phyloP scores from a whole-genome alignment of 2,113 vertebrate species.

The Rhinogobius similis region DNA sequence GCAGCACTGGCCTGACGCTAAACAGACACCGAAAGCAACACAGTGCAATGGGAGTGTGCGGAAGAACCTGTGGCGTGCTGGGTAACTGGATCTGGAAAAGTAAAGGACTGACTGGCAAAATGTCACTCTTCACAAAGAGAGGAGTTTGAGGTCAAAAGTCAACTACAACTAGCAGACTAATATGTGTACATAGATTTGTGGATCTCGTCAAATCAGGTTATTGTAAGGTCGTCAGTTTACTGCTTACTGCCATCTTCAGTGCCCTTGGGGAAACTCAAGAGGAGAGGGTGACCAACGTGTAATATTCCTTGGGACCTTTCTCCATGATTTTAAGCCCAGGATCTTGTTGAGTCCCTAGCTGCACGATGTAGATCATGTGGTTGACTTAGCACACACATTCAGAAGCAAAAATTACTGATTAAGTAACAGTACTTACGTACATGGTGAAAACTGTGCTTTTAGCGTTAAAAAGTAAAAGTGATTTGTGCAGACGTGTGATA shows the following conservation, averaged over 20 bases:
- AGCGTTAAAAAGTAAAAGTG: too few relatives aligned
- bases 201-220: background rate
- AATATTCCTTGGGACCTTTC: background rate
- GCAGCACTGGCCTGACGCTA: conserved; percentile 47
- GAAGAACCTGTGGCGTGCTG: conserved; percentile 52
- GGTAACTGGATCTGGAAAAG: conserved; percentile 51
- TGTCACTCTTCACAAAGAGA: conserved; percentile 20
- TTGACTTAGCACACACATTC: too few relatives aligned
- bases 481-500: too few relatives aligned
- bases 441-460: too few relatives aligned
- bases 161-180: background rate
- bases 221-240: background rate
- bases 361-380: too few relatives aligned
- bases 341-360: too few relatives aligned
- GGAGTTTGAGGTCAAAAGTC: conserved; percentile 10
- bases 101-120: conserved; percentile 24
- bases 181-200: background rate
- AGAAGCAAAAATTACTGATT: too few relatives aligned
- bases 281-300: background rate
- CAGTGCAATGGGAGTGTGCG: conserved; percentile 20
- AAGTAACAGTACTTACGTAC: too few relatives aligned
- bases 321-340: too few relatives aligned
- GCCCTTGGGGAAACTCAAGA: too few relatives aligned
- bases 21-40: conserved; percentile 55
- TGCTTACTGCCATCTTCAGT: background rate